phyloP scores from a whole-genome alignment of 2,113 vertebrate genomes.

The Benthochromis sp. region DNA sequence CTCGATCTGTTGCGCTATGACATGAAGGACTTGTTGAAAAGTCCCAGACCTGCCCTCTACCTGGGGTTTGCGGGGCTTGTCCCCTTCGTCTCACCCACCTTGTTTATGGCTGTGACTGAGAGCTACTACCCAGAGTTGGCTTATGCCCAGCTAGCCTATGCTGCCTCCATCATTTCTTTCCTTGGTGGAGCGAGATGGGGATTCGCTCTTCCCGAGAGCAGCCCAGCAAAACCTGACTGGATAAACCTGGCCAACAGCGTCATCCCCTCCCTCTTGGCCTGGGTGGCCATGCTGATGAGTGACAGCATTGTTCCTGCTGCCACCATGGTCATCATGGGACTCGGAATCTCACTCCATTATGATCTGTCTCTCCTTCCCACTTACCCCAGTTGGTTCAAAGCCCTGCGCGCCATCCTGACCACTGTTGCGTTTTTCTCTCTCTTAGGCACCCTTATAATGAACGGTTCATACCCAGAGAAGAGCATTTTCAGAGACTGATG shows the following conservation, averaged over 20 bases:
- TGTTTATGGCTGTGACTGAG: conserved; percentile 75
- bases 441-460: conserved; percentile 59
- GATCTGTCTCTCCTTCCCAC: conserved; percentile 82
- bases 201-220: conserved; percentile 81
- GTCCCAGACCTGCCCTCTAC: conserved; percentile 82
- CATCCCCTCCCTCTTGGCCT: conserved; percentile 77
- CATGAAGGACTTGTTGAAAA: conserved; percentile 63
- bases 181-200: conserved; percentile 90
- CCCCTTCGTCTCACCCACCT: conserved; percentile 76
- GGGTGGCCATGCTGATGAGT: conserved; percentile 73
- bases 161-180: conserved; percentile 79
- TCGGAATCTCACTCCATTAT: conserved; percentile 79
- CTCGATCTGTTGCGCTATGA: conserved; percentile 59
- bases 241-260: conserved; percentile 79
- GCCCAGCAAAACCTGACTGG: conserved; percentile 86
- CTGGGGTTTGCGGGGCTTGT: conserved; percentile 74
- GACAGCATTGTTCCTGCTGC: conserved; percentile 55
- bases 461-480: conserved; percentile 63
- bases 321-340: conserved; percentile 69
- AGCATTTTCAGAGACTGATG: conserved; percentile 27
- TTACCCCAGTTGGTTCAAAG: conserved; percentile 89
- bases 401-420: conserved; percentile 73
- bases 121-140: conserved; percentile 74
- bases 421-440: conserved; percentile 74
- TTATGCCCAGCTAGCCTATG: conserved; percentile 77